Percentiles rank a stretch among this genome's conserved stretches.
Evolutionary conservation across 1,140 invertebrate species (phyloP).

Genomic region (Chironomus tepperi): DNA sequence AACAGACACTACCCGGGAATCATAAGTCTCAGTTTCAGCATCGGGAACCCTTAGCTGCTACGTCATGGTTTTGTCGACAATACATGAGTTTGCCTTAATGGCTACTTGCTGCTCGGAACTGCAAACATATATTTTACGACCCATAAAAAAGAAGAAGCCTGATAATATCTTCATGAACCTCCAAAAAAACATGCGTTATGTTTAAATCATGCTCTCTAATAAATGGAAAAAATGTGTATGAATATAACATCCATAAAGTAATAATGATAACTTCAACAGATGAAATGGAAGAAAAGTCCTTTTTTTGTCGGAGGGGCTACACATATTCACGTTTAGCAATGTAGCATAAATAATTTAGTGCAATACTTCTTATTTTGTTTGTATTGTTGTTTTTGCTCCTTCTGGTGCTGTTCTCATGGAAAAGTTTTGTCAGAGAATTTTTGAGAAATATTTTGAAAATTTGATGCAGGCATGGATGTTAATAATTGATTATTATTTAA

Average conservation of each 20-base stretch:
- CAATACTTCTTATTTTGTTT: neutral
- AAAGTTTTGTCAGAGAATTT: too few species aligned
- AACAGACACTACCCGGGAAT: too few species aligned
- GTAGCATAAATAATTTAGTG: neutral
- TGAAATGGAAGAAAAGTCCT: neutral
- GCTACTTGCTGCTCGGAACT: too few species aligned
- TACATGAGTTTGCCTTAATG: too few species aligned
- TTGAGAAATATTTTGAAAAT: too few species aligned
- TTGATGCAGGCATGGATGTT: too few species aligned
- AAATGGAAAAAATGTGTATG: constrained; percentile 8
- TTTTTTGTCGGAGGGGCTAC: neutral
- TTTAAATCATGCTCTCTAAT: neutral
- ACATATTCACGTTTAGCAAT: neutral
- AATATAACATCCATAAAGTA: neutral
- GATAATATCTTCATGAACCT: neutral
- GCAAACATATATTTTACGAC: too few species aligned
- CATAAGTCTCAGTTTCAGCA: too few species aligned
- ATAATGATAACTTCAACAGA: constrained; percentile 2
- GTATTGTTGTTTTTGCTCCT: neutral
- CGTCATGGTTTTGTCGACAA: too few species aligned
- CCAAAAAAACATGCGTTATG: neutral
- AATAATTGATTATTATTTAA: too few species aligned
- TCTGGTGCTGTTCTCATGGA: too few species aligned
- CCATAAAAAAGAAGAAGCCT: neutral
- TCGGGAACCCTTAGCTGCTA: too few species aligned